These are phyloP conservation scores for Crax fasciolata DNA, from an alignment of 2,797 vertebrate species.

Conservation along the genomic window DNA sequence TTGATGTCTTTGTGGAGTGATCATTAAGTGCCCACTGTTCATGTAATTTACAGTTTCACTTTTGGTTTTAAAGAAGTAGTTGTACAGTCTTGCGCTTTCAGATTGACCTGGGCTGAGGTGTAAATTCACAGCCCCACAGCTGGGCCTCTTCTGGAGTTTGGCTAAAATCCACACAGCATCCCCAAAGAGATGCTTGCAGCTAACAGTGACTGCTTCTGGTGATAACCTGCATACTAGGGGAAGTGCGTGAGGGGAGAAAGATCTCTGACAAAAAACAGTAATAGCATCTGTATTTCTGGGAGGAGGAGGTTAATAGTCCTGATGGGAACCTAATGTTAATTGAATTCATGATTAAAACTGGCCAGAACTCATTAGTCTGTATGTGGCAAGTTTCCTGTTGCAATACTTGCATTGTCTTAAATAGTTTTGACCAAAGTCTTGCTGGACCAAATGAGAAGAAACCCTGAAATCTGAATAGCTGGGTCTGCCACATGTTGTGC, in stretches of 20 bases:
- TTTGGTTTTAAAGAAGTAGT: not conserved
- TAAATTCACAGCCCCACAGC: not conserved
- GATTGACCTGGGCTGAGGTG: not conserved
- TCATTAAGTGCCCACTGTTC: not conserved
- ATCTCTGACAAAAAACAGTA: not conserved
- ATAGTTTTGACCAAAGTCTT: not conserved
- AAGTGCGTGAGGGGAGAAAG: not conserved
- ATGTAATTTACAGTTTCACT: rapidly evolving
- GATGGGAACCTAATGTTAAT: not conserved
- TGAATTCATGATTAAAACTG: constrained; percentile 26
- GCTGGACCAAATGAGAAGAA: not conserved
- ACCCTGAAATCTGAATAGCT: not conserved
- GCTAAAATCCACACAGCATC: not conserved
- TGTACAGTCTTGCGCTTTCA: not conserved
- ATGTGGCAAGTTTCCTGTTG: not conserved
- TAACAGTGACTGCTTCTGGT: not conserved
- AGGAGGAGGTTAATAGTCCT: not conserved
- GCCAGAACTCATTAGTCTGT: not conserved
- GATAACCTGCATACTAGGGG: not conserved
- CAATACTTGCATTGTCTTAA: not conserved
- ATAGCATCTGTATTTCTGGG: constrained; percentile 2
- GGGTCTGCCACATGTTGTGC: not conserved
- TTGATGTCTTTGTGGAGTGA: not conserved
- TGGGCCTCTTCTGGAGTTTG: not conserved
- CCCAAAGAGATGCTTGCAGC: not conserved